Evolutionary conservation across 2,888 invertebrate genomes (phyloP).

Genomic region (Nemoura dubitans): DNA sequence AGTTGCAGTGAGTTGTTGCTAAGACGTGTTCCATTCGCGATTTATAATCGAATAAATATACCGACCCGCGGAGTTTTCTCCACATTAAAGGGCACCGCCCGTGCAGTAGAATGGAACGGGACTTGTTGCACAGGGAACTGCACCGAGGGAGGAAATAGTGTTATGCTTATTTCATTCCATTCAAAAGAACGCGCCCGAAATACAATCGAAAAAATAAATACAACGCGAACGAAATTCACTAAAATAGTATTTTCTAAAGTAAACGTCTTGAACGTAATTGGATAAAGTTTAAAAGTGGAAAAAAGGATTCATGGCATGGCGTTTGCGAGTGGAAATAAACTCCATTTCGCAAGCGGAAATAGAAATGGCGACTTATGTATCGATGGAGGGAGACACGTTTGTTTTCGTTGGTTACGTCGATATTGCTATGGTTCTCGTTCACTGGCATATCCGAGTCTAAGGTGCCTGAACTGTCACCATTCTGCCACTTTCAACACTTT

Average conservation of each 20-base stretch:
- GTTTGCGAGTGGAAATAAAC: not conserved
- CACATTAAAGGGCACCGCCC: not conserved
- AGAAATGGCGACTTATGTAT: not conserved
- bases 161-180: not conserved
- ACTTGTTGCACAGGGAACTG: not conserved
- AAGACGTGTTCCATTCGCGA: conserved; percentile 23
- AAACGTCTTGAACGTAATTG: not conserved
- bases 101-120: not conserved
- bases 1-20: not conserved
- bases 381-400: not conserved
- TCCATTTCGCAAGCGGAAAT: not conserved
- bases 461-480: too few species aligned
- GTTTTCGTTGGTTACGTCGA: not conserved
- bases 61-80: not conserved
- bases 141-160: not conserved
- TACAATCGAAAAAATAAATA: not conserved
- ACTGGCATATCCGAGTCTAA: too few species aligned
- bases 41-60: conserved; percentile 30
- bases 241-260: conserved; percentile 9
- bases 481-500: too few species aligned
- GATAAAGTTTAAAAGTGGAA: conserved; percentile 12
- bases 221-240: not conserved
- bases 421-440: too few species aligned
- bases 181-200: not conserved
- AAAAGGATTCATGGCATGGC: not conserved